A percentile compares a stretch with the other conserved stretches of the same genome.
phyloP scores from a whole-genome alignment of 2,113 vertebrate genomes.

The Ctenodactylus gundi region DNA sequence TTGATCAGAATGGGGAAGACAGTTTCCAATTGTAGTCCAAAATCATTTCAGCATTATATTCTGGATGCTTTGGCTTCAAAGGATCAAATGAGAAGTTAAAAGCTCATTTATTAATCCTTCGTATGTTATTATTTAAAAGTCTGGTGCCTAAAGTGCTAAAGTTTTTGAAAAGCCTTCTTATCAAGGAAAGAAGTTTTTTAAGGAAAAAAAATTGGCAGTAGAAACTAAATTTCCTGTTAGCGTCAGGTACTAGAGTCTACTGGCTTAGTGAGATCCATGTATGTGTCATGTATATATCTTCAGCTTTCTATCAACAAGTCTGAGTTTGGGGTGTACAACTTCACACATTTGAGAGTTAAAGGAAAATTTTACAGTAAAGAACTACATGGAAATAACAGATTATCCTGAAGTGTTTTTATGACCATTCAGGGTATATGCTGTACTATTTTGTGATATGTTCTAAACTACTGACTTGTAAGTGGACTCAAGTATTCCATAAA shows the following conservation, averaged over 20 bases:
- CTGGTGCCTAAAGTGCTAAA: background rate
- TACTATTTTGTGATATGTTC: background rate
- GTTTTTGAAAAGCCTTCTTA: slow-evolving; percentile 17
- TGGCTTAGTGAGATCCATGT: background rate
- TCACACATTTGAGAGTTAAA: background rate
- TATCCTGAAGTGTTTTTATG: background rate
- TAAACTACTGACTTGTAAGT: background rate
- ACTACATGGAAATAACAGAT: background rate
- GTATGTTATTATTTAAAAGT: background rate
- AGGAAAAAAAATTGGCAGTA: slow-evolving; percentile 54
- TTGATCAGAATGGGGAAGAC: background rate
- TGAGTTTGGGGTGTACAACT: slow-evolving; percentile 16
- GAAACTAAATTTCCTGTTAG: background rate
- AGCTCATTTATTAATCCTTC: background rate
- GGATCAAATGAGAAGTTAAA: background rate
- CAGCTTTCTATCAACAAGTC: background rate
- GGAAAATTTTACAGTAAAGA: background rate
- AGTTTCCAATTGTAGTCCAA: background rate
- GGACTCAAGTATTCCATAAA: background rate
- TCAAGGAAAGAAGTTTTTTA: background rate
- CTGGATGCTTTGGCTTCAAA: background rate
- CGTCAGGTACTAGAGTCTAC: background rate
- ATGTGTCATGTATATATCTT: background rate
- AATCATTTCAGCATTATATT: background rate
- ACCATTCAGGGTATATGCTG: background rate